Evolutionary conservation across 2,113 vertebrate species (phyloP).

Genomic region (Origma solitaria): DNA sequence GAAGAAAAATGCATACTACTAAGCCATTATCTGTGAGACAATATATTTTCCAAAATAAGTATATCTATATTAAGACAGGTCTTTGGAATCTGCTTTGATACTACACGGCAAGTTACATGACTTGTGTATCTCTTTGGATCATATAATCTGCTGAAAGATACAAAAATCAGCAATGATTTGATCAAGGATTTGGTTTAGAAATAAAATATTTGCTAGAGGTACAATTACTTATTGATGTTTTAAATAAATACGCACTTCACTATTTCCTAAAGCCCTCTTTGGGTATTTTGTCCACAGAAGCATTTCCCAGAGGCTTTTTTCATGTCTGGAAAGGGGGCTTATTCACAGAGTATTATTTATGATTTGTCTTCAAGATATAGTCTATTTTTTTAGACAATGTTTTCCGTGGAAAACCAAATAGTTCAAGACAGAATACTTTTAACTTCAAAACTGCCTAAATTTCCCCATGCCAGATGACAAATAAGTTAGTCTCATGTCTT

Average conservation of each 20-base stretch:
- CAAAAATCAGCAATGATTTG: neutral
- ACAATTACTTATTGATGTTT: neutral
- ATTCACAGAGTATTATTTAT: neutral
- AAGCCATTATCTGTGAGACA: neutral
- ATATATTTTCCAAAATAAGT: neutral
- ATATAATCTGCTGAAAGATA: neutral
- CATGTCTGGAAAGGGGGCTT: neutral
- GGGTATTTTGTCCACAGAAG: neutral
- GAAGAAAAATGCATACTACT: neutral
- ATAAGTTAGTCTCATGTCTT: neutral
- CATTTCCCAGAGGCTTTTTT: neutral
- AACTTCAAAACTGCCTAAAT: neutral
- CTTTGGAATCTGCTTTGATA: neutral
- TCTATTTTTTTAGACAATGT: neutral
- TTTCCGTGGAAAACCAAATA: neutral
- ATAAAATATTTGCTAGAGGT: neutral
- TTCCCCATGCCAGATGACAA: neutral
- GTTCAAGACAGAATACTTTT: neutral
- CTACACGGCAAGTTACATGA: neutral
- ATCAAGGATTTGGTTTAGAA: neutral
- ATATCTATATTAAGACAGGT: neutral
- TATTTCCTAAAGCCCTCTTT: neutral
- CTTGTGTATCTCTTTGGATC: neutral
- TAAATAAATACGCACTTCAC: neutral
- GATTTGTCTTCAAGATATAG: slow-evolving; percentile 3